Conservation (phyloP, 92 coral and sea anemone species). For the Actinostola sp. region DNA sequence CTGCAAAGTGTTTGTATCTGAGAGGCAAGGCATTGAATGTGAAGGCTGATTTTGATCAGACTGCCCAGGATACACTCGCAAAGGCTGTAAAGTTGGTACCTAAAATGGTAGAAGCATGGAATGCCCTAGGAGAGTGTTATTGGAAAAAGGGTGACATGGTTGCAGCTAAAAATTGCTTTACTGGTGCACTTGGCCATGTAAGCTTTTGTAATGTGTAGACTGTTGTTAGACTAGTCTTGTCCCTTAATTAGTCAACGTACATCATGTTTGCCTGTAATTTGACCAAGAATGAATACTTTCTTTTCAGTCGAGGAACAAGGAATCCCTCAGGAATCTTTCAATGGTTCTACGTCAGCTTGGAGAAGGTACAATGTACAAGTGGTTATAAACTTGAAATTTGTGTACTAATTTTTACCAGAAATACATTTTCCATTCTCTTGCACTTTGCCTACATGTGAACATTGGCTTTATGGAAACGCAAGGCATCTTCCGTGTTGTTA, state of each 20-base stretch:
- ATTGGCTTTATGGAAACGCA: too few relatives aligned
- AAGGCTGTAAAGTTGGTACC: slow-evolving; percentile 97
- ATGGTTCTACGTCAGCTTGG: slow-evolving; percentile 99
- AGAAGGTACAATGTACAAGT: too few relatives aligned
- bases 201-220: slow-evolving; percentile 21
- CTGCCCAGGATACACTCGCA: slow-evolving; percentile 89
- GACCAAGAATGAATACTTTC: not conserved
- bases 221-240: too few relatives aligned
- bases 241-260: too few relatives aligned
- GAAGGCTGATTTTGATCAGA: slow-evolving; percentile 73
- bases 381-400: too few relatives aligned
- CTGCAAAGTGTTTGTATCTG: slow-evolving; percentile 81
- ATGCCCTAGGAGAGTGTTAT: slow-evolving; percentile 91
- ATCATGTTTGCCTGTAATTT: too few relatives aligned
- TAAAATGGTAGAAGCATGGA: slow-evolving; percentile 94
- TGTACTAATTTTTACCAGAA: too few relatives aligned
- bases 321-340: slow-evolving; percentile 86
- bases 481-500: too few relatives aligned
- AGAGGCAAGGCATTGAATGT: slow-evolving; percentile 94
- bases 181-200: slow-evolving; percentile 96
- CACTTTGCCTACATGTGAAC: too few relatives aligned
- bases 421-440: too few relatives aligned
- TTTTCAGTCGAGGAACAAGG: slow-evolving; percentile 84
- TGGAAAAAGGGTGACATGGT: slow-evolving; percentile 96
- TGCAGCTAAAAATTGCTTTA: slow-evolving; percentile 93